Conservation (phyloP, 2,797 vertebrate species). For the Poecile montanus region DNA sequence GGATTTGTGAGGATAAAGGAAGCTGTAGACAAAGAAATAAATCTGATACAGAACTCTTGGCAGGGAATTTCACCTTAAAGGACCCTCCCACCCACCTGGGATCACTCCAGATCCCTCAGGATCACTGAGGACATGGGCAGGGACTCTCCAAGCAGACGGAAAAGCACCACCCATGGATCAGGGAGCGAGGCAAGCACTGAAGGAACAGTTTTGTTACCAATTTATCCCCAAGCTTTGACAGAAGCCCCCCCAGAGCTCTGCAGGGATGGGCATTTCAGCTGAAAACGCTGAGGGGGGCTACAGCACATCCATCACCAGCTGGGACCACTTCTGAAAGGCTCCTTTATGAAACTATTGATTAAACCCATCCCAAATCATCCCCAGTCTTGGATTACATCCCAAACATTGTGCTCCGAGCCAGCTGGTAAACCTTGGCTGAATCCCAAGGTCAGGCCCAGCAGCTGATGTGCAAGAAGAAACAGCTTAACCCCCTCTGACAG, state of each 20-base stretch:
- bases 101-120: not conserved
- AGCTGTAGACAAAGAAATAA: not conserved
- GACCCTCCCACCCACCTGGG: not conserved
- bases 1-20: not conserved
- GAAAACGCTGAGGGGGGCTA: not conserved
- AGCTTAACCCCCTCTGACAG: not conserved
- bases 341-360: not conserved
- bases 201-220: not conserved
- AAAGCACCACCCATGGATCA: not conserved
- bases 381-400: not conserved
- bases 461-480: not conserved
- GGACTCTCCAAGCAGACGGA: not conserved
- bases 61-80: not conserved
- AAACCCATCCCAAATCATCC: not conserved
- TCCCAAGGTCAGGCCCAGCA: not conserved
- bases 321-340: not conserved
- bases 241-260: not conserved
- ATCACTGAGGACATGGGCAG: not conserved
- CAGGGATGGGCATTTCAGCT: not conserved
- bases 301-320: rapidly evolving
- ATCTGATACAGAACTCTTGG: not conserved
- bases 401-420: not conserved
- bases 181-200: not conserved
- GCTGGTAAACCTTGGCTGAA: not conserved
- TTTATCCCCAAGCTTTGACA: not conserved